Percentiles rank a stretch among this genome's conserved stretches.
These are phyloP conservation scores for Rhizomys pruinosus DNA, from an alignment of 2,113 vertebrate genomes.

Conservation along the genomic window DNA sequence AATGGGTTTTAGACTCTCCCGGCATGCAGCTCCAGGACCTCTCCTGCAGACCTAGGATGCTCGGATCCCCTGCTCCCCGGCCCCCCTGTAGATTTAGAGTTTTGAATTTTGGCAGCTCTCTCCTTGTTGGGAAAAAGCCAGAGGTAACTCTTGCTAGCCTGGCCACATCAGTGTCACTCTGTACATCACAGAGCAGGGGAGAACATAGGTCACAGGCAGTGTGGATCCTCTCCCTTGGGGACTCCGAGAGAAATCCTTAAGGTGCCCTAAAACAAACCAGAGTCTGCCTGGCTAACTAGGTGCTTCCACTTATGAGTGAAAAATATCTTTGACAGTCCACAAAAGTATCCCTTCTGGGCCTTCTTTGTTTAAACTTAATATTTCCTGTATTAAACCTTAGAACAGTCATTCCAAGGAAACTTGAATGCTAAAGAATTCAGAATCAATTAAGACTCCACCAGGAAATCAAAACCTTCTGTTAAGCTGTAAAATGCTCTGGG, in stretches of 20 bases:
- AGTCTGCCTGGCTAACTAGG: constrained; percentile 31
- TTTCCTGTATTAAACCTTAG: constrained; percentile 76
- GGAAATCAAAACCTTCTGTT: constrained; percentile 83
- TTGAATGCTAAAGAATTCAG: constrained; percentile 79
- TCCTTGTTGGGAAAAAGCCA: constrained; percentile 34
- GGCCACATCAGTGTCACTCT: background rate
- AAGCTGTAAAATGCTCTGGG: constrained; percentile 75
- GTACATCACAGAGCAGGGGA: background rate
- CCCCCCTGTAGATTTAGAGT: background rate
- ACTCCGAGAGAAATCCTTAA: constrained; percentile 26
- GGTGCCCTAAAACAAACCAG: constrained; percentile 60
- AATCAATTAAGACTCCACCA: constrained; percentile 81
- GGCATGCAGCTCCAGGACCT: background rate
- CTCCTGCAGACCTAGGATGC: background rate
- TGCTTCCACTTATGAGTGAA: constrained; percentile 31
- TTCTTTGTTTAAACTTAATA: constrained; percentile 79
- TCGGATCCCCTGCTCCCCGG: background rate
- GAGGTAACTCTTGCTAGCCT: constrained; percentile 34
- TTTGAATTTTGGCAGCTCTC: constrained; percentile 22
- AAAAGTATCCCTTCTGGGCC: constrained; percentile 67
- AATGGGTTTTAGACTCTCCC: constrained; percentile 20
- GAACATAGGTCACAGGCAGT: constrained; percentile 41
- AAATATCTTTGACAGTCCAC: constrained; percentile 69
- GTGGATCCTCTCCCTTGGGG: background rate
- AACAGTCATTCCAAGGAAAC: constrained; percentile 68